A percentile compares a stretch with the other conserved stretches of the same genome.
Conservation (phyloP, 2,797 vertebrate genomes). For the Lacerta bilineata region DNA sequence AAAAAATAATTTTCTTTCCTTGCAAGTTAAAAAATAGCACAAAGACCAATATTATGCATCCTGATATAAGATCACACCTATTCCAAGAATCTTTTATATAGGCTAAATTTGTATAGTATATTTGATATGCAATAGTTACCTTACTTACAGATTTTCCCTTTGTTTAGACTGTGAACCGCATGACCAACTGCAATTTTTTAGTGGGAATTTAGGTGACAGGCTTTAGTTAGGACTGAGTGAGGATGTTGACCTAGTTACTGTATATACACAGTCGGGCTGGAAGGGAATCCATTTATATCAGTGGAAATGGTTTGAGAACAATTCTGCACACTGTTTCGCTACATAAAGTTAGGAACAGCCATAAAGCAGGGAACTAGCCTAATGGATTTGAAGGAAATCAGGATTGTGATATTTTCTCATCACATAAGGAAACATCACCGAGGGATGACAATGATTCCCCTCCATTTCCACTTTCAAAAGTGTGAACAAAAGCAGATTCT, state of each 20-base stretch:
- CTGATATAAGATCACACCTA: not conserved
- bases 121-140: slow-evolving; percentile 2
- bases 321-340: slow-evolving; percentile 10
- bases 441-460: not conserved
- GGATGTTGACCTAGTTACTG: not conserved
- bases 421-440: not conserved
- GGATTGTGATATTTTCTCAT: slow-evolving; percentile 1
- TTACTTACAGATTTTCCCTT: slow-evolving; percentile 16
- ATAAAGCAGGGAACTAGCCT: not conserved
- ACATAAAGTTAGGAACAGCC: not conserved
- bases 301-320: not conserved
- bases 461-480: not conserved
- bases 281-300: not conserved
- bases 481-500: slow-evolving; percentile 16
- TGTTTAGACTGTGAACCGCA: not conserved
- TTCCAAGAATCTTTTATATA: not conserved
- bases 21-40: not conserved
- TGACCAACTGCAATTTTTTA: not conserved
- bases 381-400: slow-evolving; percentile 21
- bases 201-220: not conserved
- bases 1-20: not conserved
- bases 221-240: slow-evolving; percentile 19
- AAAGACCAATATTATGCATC: slow-evolving; percentile 32
- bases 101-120: not conserved
- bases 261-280: not conserved